These are phyloP conservation scores for Stegastes partitus DNA, from an alignment of 2,113 vertebrate species.

Conservation along the genomic window DNA sequence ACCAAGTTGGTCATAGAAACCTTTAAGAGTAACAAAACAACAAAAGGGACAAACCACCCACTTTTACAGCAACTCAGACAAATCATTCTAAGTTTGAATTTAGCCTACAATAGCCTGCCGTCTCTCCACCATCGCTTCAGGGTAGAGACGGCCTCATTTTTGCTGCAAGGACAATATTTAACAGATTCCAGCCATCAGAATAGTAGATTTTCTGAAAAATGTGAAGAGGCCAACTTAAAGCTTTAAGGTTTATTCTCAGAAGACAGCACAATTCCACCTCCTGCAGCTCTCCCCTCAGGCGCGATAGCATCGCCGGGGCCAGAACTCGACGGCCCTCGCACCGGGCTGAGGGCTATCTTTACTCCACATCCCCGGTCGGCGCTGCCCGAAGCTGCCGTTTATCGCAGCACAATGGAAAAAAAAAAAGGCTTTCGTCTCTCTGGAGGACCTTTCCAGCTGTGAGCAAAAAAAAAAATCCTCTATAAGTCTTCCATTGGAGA, in stretches of 20 bases:
- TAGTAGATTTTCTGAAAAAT: conserved; percentile 6
- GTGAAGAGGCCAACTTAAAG: conserved; percentile 20
- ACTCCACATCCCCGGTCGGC: neutral
- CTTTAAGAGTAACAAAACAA: too few relatives aligned
- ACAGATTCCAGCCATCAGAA: neutral
- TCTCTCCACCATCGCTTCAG: neutral
- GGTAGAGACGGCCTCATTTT: neutral
- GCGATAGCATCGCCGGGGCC: conserved; percentile 20
- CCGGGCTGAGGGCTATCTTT: conserved; percentile 26
- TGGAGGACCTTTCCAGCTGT: conserved; percentile 39
- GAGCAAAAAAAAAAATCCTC: conserved; percentile 35
- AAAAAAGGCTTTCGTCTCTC: conserved; percentile 26
- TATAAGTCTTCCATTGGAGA: conserved; percentile 28
- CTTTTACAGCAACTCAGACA: too few relatives aligned
- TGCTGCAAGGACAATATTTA: neutral
- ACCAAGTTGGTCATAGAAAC: too few relatives aligned
- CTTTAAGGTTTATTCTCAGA: conserved; percentile 10
- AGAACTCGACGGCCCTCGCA: conserved; percentile 9
- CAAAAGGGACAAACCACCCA: too few relatives aligned
- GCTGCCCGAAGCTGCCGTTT: conserved; percentile 6
- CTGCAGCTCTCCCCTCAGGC: conserved; percentile 22
- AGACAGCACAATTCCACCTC: conserved; percentile 23
- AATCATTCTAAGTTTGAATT: too few relatives aligned
- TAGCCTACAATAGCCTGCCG: too few relatives aligned
- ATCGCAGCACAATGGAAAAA: conserved; percentile 35